Percentiles rank a stretch among this genome's conserved stretches.
These are phyloP conservation scores for Coregonus clupeaformis DNA, from an alignment of 2,113 vertebrate genomes.

Conservation along the genomic window DNA sequence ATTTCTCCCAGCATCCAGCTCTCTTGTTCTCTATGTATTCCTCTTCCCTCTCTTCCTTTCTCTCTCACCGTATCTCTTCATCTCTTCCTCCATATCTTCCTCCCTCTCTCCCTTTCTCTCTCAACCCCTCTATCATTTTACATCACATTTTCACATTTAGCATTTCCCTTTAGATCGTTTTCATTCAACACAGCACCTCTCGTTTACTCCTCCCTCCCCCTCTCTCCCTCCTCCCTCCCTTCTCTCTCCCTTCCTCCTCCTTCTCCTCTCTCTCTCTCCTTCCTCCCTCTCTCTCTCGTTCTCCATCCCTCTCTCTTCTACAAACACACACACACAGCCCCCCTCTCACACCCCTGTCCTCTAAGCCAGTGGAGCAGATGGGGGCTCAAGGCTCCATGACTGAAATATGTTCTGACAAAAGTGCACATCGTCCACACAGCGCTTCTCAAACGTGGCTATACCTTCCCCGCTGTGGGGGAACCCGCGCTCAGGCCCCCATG, in stretches of 20 bases:
- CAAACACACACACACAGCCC: conserved; percentile 7
- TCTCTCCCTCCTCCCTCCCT: conserved; percentile 35
- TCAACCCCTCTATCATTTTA: neutral
- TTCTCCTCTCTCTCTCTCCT: neutral
- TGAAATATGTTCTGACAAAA: conserved; percentile 59
- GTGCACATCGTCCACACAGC: conserved; percentile 41
- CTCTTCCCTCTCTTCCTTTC: conserved; percentile 3
- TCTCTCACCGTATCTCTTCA: neutral
- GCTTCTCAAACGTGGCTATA: conserved; percentile 38
- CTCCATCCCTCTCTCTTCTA: neutral
- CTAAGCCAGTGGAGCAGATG: conserved; percentile 64
- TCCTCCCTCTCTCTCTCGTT: conserved; percentile 10
- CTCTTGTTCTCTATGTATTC: neutral
- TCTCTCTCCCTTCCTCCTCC: conserved; percentile 15
- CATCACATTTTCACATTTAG: conserved; percentile 48
- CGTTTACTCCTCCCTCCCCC: conserved; percentile 37
- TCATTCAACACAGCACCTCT: conserved; percentile 56
- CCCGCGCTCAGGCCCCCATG: conserved; percentile 30
- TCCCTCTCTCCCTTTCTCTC: conserved; percentile 10
- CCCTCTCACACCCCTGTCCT: conserved; percentile 36
- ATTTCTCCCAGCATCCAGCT: no score
- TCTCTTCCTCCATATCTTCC: neutral
- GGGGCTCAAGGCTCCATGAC: conserved; percentile 57
- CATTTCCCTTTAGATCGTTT: conserved; percentile 53
- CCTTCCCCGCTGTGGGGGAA: neutral